phyloP scores from a whole-genome alignment of 2,888 invertebrate genomes.

The Caenorhabditis sinica region DNA sequence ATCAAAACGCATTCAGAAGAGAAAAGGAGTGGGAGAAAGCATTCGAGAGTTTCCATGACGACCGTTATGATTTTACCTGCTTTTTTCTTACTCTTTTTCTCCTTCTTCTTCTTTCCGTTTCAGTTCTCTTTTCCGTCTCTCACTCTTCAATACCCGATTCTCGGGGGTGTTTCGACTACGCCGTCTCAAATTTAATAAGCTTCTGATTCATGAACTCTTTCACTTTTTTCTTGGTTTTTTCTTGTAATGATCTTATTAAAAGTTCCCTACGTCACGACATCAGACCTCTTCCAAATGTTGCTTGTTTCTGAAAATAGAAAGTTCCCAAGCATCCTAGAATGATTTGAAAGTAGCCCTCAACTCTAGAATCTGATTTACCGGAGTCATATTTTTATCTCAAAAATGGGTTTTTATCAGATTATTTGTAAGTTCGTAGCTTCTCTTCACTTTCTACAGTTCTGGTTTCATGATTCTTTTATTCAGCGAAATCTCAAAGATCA shows the following conservation, averaged over 20 bases:
- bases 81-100: neutral
- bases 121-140: neutral
- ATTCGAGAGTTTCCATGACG: slow-evolving; percentile 15
- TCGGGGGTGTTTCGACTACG: slow-evolving; percentile 11
- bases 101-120: neutral
- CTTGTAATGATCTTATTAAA: slow-evolving; percentile 5
- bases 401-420: no score
- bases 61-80: slow-evolving; percentile 33
- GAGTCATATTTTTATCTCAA: no score
- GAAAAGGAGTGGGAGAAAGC: neutral
- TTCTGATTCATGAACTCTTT: slow-evolving; percentile 28
- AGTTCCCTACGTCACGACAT: neutral
- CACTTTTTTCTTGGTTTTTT: neutral
- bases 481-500: no score
- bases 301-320: no score
- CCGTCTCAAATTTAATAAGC: slow-evolving; percentile 19
- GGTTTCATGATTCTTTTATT: no score
- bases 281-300: neutral
- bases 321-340: no score
- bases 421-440: no score
- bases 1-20: neutral
- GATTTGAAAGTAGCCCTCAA: no score
- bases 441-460: no score
- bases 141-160: neutral
- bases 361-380: no score